phyloP scores from a whole-genome alignment of 2,888 invertebrate genomes.

The Sicus ferrugineus region DNA sequence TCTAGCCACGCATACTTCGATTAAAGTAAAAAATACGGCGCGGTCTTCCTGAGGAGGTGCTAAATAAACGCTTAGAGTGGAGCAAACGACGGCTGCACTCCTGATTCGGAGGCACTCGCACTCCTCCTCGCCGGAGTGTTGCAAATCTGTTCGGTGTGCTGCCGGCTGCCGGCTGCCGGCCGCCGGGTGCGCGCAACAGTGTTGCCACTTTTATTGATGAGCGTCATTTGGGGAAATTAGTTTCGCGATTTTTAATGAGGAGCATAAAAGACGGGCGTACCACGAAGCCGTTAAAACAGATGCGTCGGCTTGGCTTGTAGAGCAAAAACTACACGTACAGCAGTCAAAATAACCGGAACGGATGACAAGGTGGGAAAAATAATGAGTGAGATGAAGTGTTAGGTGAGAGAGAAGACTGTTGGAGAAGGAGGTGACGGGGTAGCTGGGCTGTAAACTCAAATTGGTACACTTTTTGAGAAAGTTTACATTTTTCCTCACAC shows the following conservation, averaged over 20 bases:
- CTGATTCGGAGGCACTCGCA: neutral
- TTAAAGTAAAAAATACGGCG: neutral
- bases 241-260: conserved; percentile 5
- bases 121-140: too few species aligned
- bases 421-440: too few species aligned
- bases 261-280: neutral
- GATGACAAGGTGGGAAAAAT: too few species aligned
- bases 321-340: too few species aligned
- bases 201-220: conserved; percentile 1
- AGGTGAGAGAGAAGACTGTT: too few species aligned
- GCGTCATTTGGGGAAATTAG: conserved; percentile 7
- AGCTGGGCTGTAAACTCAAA: too few species aligned
- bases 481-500: too few species aligned
- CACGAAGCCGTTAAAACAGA: neutral
- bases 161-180: neutral
- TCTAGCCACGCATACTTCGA: neutral
- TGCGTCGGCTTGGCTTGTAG: neutral
- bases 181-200: neutral
- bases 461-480: too few species aligned
- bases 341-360: too few species aligned
- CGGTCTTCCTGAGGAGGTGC: neutral
- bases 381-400: too few species aligned
- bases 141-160: neutral
- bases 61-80: conserved; percentile 11
- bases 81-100: neutral